These are phyloP conservation scores for Saxidomus purpurata DNA, from an alignment of 1,140 invertebrate genomes.

Conservation along the genomic window DNA sequence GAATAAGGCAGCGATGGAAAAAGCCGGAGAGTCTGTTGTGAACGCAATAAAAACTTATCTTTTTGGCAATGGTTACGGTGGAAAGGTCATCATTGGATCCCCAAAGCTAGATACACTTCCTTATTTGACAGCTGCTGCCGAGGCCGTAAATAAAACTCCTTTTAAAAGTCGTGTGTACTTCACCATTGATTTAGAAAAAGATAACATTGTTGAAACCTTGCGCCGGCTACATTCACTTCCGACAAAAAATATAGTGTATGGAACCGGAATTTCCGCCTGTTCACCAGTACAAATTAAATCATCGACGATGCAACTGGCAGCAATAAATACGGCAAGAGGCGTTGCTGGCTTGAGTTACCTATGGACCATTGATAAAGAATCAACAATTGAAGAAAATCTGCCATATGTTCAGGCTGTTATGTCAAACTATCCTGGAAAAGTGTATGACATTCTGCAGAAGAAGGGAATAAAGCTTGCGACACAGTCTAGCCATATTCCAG, in stretches of 20 bases:
- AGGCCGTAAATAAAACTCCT: background rate
- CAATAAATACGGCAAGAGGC: background rate
- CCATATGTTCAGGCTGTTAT: background rate
- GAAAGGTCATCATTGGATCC: constrained; percentile 1
- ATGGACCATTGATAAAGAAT: background rate
- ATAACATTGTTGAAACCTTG: too few relatives aligned
- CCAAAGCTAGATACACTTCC: too few relatives aligned
- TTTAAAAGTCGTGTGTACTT: background rate
- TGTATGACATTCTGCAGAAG: background rate
- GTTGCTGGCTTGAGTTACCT: background rate
- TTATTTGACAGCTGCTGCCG: too few relatives aligned
- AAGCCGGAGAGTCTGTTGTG: background rate
- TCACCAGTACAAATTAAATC: background rate
- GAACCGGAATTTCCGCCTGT: background rate
- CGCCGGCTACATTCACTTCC: too few relatives aligned
- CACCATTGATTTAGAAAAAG: background rate
- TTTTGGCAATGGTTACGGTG: background rate
- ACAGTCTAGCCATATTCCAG: background rate
- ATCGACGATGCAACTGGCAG: background rate
- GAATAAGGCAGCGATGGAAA: background rate
- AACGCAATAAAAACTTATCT: too few relatives aligned
- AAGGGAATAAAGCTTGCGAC: background rate
- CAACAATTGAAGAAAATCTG: background rate
- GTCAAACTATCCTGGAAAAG: too few relatives aligned
- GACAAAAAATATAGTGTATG: background rate